Percentiles rank a stretch among this genome's conserved stretches.
Evolutionary conservation across 2,113 vertebrate genomes (phyloP).

Genomic region (Neodon shergylaensis): DNA sequence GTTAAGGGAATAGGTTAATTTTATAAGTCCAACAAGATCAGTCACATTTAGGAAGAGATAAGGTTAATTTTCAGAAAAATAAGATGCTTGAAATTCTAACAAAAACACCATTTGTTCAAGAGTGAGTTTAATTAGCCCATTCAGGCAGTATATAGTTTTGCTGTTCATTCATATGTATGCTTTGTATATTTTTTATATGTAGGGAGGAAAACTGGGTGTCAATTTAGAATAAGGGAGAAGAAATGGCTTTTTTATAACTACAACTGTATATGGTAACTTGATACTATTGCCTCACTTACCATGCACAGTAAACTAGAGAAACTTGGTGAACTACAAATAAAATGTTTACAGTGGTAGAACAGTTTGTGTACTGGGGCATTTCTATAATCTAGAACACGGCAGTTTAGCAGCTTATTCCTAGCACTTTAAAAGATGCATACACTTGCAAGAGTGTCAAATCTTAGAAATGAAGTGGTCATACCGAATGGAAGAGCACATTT

Average conservation of each 20-base stretch:
- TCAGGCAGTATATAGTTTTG: neutral
- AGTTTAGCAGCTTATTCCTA: neutral
- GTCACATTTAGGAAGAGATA: neutral
- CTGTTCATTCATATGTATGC: neutral
- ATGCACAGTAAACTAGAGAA: neutral
- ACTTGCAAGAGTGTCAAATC: neutral
- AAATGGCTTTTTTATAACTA: neutral
- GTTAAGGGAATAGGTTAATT: neutral
- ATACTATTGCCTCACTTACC: neutral
- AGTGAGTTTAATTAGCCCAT: neutral
- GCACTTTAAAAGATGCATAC: neutral
- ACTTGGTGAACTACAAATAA: neutral
- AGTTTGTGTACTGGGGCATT: neutral
- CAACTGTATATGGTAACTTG: neutral
- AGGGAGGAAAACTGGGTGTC: neutral
- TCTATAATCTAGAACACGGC: neutral
- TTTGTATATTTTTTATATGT: neutral
- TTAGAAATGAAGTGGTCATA: neutral
- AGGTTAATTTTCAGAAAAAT: neutral
- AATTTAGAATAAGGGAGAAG: neutral
- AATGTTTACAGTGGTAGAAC: neutral
- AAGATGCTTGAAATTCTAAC: neutral
- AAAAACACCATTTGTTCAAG: neutral
- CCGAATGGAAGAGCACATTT: neutral
- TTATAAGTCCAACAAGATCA: neutral